Evolutionary conservation across 2,113 vertebrate species (phyloP).

Genomic region (Podocnemis expansa): DNA sequence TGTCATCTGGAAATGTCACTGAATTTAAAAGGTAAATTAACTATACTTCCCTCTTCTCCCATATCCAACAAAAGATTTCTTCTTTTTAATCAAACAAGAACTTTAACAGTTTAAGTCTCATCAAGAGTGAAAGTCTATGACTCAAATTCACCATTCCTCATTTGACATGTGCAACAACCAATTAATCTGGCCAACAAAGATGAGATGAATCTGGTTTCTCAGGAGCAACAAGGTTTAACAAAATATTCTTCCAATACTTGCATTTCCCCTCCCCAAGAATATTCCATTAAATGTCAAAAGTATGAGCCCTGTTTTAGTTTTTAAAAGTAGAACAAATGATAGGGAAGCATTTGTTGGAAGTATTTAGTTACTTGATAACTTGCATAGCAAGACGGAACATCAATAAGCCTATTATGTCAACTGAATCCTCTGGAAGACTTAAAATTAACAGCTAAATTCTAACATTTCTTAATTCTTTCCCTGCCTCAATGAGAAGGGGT

Average conservation of each 20-base stretch:
- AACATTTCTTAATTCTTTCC: constrained; percentile 25
- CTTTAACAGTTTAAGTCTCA: background rate
- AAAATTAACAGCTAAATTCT: constrained; percentile 60
- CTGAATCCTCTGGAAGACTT: constrained; percentile 76
- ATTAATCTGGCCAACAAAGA: constrained; percentile 43
- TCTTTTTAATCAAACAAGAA: background rate
- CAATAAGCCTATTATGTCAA: constrained; percentile 57
- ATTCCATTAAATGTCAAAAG: constrained; percentile 48
- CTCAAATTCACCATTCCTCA: constrained; percentile 27
- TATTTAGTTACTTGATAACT: constrained; percentile 60
- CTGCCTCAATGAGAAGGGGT: constrained; percentile 26
- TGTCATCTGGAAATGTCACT: constrained; percentile 40
- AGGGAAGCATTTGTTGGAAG: constrained; percentile 35
- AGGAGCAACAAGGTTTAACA: constrained; percentile 22
- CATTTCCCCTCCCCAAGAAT: constrained; percentile 51
- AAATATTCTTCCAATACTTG: background rate
- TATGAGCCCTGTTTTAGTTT: constrained; percentile 61
- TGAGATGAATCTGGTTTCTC: constrained; percentile 27
- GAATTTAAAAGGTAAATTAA: constrained; percentile 6
- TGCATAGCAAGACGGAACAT: constrained; percentile 79
- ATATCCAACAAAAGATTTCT: constrained; percentile 44
- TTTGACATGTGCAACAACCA: constrained; percentile 46
- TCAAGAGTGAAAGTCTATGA: background rate
- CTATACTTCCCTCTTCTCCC: constrained; percentile 46
- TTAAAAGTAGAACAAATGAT: constrained; percentile 33